Base-by-base conservation (phyloP, 2,113 vertebrate species). In the Bothrops jararaca region DNA sequence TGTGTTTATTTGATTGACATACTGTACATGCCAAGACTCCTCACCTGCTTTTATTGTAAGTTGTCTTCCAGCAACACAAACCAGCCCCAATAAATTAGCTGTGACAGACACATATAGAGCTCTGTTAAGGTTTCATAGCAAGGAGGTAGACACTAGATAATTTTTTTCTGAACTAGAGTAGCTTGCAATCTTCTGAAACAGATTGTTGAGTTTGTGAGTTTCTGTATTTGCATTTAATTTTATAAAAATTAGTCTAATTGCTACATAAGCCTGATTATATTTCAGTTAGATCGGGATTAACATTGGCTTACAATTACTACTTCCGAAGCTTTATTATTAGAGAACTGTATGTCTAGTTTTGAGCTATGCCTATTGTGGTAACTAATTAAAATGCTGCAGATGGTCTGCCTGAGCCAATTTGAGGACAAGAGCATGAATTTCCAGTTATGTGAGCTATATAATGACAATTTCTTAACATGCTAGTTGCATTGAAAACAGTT, bases 321-420 rank as follows among this genome's bases (percentile, higher is more conserved):
- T 95, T 96, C 93, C 4, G 13, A 91, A 1, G 54, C 93, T 96
- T 96, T 96, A 96, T 97, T 95, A 93, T 96, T 97, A 95, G 93
- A 97, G 91, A 97, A 96, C 92, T 97, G n/a, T 95, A 93, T 92
- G 93, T 97, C 94, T 95, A 95, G 95, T 97, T 97, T 97, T 97
- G 96, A 96, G 94, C 91, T 96, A 95, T 4, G 94, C 94, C 96
- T 96, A 89, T 97, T 97, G 94, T 95, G 96, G 91, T 94, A 97
- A 96, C 97, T 97, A 97, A 97, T 97, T 97, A 97, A 97, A 97
- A 96, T 97, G 95, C 93, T 96, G 89, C 93, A 95, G 97, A 96
- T 96, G 93, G 95, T 97, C 93, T 96, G 91, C 95, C 96, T 96
- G 97, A 97, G 95, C 95, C 97, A 97, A 94, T 97, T 97, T 96